phyloP scores from a whole-genome alignment of 2,797 vertebrate species.

The Ctenosaura bakeri region DNA sequence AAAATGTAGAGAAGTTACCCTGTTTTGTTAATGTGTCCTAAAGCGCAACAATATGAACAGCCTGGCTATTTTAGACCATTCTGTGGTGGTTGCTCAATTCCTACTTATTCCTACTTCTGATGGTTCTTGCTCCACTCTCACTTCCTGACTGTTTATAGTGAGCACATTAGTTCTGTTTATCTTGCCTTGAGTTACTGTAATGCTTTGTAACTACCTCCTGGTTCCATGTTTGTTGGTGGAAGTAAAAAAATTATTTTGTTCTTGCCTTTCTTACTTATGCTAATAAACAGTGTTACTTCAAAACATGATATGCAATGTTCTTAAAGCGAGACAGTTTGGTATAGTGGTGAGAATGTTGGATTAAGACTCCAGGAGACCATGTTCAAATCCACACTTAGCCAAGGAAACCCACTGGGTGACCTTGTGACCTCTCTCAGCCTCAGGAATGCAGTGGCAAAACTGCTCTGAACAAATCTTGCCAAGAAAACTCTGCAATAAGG shows the following conservation, averaged over 20 bases:
- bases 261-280: not conserved
- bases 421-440: no score
- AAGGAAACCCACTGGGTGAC: no score
- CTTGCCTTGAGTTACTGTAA: not conserved
- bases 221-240: not conserved
- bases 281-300: not conserved
- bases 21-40: not conserved
- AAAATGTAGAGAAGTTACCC: not conserved
- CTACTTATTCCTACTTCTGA: no score
- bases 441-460: no score
- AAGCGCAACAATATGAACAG: not conserved
- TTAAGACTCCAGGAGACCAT: no score
- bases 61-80: not conserved
- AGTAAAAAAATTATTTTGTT: no score
- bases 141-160: not conserved
- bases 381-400: no score
- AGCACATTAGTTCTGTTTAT: not conserved
- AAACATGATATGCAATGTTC: not conserved
- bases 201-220: not conserved
- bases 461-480: no score
- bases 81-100: not conserved
- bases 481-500: no score
- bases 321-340: no score
- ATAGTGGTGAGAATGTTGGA: no score
- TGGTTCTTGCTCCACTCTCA: not conserved